A percentile compares a stretch with the other conserved stretches of the same genome.
phyloP scores from a whole-genome alignment of 2,888 invertebrate genomes.

The Idaea biselata region DNA sequence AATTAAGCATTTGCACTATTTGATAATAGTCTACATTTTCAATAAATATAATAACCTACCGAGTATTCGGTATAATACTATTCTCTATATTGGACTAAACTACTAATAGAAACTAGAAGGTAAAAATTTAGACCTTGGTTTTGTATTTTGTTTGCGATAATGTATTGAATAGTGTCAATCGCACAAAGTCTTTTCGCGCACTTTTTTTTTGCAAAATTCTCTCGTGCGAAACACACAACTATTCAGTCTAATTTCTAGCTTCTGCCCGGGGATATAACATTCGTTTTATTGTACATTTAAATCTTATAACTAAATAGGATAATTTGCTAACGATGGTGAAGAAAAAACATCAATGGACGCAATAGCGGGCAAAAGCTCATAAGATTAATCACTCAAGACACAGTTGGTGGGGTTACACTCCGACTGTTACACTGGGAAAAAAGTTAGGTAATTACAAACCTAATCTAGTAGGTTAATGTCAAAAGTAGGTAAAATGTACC shows the following conservation, averaged over 20 bases:
- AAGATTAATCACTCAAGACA: neutral
- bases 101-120: neutral
- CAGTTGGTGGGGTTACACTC: too few species aligned
- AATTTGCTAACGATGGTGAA: neutral
- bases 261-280: neutral
- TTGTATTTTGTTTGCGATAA: neutral
- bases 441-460: too few species aligned
- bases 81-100: neutral
- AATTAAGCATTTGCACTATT: neutral
- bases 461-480: too few species aligned
- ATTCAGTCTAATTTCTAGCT: neutral
- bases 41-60: too few species aligned
- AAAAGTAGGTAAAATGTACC: too few species aligned
- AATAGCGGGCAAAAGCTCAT: neutral
- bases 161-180: too few species aligned
- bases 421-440: too few species aligned
- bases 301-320: neutral
- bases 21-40: neutral
- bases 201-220: too few species aligned
- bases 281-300: neutral
- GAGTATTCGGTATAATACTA: neutral
- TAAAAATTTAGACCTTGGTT: neutral
- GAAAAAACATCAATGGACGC: neutral
- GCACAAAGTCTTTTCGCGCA: too few species aligned
- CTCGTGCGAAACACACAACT: neutral